Evolutionary conservation across 1,140 invertebrate genomes (phyloP).

Genomic region (Leptinotarsa lineolata): DNA sequence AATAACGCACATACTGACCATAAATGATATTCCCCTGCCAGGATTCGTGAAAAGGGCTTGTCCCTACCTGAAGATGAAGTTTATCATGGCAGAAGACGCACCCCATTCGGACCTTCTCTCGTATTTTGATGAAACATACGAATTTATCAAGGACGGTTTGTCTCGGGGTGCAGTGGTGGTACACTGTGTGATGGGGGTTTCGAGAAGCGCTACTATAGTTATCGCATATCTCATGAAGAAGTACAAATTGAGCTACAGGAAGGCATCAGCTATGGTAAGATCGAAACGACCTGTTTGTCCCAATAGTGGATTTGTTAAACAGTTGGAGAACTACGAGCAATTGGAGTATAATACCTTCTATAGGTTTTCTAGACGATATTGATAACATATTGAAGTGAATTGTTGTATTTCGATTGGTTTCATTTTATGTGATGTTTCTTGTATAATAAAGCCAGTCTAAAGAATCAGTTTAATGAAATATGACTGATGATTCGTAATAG

Average conservation of each 20-base stretch:
- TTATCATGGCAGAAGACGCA: conserved; percentile 79
- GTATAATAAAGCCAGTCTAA: too few species aligned
- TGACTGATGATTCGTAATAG: too few species aligned
- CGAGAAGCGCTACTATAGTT: conserved; percentile 79
- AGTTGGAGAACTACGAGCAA: conserved; percentile 74
- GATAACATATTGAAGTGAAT: too few species aligned
- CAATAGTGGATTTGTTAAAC: conserved; percentile 68
- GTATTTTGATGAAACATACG: conserved; percentile 73
- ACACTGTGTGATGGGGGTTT: conserved; percentile 85
- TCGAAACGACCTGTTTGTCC: conserved; percentile 29
- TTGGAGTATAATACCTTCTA: conserved; percentile 66
- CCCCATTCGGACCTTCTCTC: conserved; percentile 79
- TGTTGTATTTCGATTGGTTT: too few species aligned
- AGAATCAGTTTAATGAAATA: too few species aligned
- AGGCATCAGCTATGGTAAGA: conserved; percentile 64
- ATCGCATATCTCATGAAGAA: conserved; percentile 87
- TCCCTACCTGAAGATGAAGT: conserved; percentile 71
- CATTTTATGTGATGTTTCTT: too few species aligned
- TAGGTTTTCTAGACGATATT: not conserved
- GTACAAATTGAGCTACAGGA: conserved; percentile 67
- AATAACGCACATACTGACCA: conserved; percentile 77
- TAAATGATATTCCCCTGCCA: conserved; percentile 80
- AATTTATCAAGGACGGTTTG: conserved; percentile 70
- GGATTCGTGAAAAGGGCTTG: conserved; percentile 67
- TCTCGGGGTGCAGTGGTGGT: conserved; percentile 69